phyloP scores from a whole-genome alignment of 2,113 vertebrate species.

The Colinus virginianus region DNA sequence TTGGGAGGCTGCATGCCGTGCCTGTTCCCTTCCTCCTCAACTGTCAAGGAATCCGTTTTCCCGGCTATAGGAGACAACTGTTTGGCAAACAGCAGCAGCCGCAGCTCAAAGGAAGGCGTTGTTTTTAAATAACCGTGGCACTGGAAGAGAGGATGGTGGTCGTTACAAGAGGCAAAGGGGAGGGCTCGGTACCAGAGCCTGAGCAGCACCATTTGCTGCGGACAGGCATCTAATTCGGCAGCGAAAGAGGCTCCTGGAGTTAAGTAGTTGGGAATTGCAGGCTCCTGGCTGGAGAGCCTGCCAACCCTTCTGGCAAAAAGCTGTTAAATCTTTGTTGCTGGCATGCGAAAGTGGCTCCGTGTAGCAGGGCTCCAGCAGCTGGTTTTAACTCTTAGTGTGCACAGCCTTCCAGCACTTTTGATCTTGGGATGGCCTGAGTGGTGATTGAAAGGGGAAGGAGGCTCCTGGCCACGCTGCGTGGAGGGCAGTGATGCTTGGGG shows the following conservation, averaged over 20 bases:
- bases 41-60: not conserved
- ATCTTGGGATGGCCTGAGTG: not conserved
- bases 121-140: not conserved
- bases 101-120: not conserved
- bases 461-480: not conserved
- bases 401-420: not conserved
- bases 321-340: conserved; percentile 36
- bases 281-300: conserved; percentile 55
- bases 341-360: not conserved
- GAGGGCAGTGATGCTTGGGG: not conserved
- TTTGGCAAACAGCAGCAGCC: not conserved
- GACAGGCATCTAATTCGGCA: conserved; percentile 7
- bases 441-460: not conserved
- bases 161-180: not conserved
- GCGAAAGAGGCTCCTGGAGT: conserved; percentile 54
- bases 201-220: conserved; percentile 35
- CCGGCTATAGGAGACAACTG: not conserved
- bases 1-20: rapidly evolving
- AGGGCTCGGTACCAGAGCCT: not conserved
- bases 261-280: conserved; percentile 62
- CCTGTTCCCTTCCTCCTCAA: not conserved
- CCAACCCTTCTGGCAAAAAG: conserved; percentile 64
- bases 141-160: not conserved
- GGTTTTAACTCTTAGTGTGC: conserved; percentile 33
- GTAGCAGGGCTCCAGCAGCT: conserved; percentile 10